phyloP scores from a whole-genome alignment of 2,113 vertebrate genomes.

The Brachyhypopomus gauderio region DNA sequence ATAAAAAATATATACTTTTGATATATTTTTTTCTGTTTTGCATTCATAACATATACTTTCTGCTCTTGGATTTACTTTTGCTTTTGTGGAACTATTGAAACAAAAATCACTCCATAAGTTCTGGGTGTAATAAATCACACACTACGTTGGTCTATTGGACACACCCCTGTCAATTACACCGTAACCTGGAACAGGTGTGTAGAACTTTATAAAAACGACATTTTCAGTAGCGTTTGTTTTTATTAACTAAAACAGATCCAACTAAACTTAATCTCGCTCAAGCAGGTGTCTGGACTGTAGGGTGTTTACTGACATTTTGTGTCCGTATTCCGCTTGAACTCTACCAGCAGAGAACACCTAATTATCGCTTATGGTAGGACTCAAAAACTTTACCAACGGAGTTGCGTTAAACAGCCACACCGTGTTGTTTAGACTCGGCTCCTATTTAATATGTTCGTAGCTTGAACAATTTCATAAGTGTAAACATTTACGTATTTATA shows the following conservation, averaged over 20 bases:
- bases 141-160: background rate
- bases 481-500: no score
- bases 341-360: background rate
- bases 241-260: background rate
- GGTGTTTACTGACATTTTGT: background rate
- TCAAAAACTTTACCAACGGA: background rate
- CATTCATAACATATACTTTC: no score
- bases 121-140: no score
- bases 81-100: no score
- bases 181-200: background rate
- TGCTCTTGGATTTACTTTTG: no score
- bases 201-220: background rate
- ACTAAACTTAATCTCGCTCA: background rate
- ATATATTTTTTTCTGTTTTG: no score
- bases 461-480: background rate
- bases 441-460: background rate
- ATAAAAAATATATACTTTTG: no score
- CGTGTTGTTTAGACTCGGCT: background rate
- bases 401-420: no score
- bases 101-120: no score
- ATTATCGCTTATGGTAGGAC: background rate
- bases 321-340: no score
- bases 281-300: background rate
- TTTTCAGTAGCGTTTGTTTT: no score
- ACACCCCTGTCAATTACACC: background rate